These are phyloP conservation scores for Pseudanteris insignis DNA, from an alignment of 2,888 invertebrate species.

Conservation along the genomic window DNA sequence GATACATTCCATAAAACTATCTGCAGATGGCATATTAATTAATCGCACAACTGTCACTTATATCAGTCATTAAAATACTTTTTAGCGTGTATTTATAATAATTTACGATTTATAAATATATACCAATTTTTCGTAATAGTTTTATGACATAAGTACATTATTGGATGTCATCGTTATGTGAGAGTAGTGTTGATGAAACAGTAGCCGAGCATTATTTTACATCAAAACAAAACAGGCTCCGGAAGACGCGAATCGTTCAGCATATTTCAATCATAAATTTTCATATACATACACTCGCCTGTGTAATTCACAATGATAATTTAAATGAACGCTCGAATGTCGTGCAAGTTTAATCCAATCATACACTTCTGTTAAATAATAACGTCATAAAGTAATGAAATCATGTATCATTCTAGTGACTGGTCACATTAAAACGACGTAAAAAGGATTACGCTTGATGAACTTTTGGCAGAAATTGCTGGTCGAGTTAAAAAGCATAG, in stretches of 20 bases:
- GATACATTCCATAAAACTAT: too few relatives aligned
- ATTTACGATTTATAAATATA: too few relatives aligned
- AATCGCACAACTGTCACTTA: too few relatives aligned
- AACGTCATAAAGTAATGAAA: conserved; percentile 32
- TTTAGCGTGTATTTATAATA: too few relatives aligned
- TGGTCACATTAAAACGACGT: conserved; percentile 9
- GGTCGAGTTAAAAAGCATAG: conserved; percentile 25
- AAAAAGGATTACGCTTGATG: conserved; percentile 28
- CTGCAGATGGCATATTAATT: too few relatives aligned
- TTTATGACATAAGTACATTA: too few relatives aligned
- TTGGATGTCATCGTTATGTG: conserved; percentile 1
- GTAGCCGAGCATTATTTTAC: conserved; percentile 6
- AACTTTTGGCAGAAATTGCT: conserved; percentile 21
- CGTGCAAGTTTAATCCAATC: conserved; percentile 32
- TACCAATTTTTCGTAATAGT: too few relatives aligned
- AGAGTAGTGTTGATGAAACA: conserved; percentile 31
- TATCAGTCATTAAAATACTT: too few relatives aligned
- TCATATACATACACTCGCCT: conserved; percentile 6
- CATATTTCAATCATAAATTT: conserved; percentile 26
- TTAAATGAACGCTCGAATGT: conserved; percentile 16
- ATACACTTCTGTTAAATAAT: conserved; percentile 29
- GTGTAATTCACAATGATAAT: conserved; percentile 24
- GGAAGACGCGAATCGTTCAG: conserved; percentile 3
- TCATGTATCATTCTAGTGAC: conserved; percentile 15
- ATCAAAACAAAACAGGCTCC: conserved; percentile 10